Evolutionary conservation across 2,888 invertebrate species (phyloP).

Genomic region (Drosophila aldrichi): DNA sequence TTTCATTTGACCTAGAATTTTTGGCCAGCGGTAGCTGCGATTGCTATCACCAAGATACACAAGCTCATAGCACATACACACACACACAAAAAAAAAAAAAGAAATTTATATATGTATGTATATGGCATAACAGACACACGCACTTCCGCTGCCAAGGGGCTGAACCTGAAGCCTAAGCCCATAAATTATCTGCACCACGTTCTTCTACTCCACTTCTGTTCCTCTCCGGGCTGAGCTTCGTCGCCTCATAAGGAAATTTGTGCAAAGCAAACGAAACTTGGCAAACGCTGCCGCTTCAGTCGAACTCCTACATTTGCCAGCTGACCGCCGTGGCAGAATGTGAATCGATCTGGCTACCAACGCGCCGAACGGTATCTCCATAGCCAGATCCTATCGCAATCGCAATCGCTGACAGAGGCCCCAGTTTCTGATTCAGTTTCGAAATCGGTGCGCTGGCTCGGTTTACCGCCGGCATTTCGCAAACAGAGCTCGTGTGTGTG

Average conservation of each 20-base stretch:
- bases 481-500: constrained; percentile 12
- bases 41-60: constrained; percentile 69
- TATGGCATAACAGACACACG: constrained; percentile 47
- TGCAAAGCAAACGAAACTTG: constrained; percentile 37
- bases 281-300: constrained; percentile 37
- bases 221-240: constrained; percentile 25
- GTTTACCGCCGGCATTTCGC: constrained; percentile 83
- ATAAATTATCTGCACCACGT: constrained; percentile 70
- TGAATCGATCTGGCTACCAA: constrained; percentile 41
- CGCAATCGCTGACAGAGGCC: constrained; percentile 27
- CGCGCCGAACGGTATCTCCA: constrained; percentile 12
- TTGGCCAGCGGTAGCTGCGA: constrained; percentile 64
- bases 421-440: constrained; percentile 17
- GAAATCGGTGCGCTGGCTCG: constrained; percentile 31
- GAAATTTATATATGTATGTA: not conserved
- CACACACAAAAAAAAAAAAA: constrained; percentile 1
- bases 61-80: constrained; percentile 26
- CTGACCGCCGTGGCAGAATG: constrained; percentile 51
- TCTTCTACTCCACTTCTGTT: constrained; percentile 51
- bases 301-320: constrained; percentile 60
- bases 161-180: constrained; percentile 47
- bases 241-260: constrained; percentile 29
- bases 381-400: constrained; percentile 35
- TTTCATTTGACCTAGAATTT: constrained; percentile 62
- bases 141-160: constrained; percentile 68